A percentile compares a stretch with the other conserved stretches of the same genome.
Conservation (phyloP, 2,888 invertebrate genomes). For the Drosophila paranaensis region DNA sequence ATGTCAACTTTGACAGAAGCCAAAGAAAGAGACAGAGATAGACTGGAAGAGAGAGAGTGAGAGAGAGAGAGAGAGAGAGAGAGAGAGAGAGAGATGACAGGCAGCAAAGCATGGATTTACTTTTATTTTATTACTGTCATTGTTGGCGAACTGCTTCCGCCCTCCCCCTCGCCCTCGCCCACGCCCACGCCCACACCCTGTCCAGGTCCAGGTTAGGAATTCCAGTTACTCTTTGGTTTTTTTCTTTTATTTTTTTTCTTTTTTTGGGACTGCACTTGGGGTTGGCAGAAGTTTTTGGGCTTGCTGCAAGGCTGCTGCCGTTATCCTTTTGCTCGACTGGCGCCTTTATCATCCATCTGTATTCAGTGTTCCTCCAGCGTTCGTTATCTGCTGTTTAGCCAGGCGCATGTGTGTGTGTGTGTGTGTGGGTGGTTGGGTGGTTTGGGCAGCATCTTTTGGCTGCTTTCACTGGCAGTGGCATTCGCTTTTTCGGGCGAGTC, state of each 20-base stretch:
- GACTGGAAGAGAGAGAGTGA: constrained; percentile 40
- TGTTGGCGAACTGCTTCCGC: constrained; percentile 57
- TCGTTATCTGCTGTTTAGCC: constrained; percentile 80
- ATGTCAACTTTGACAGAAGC: constrained; percentile 77
- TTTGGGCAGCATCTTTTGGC: constrained; percentile 31
- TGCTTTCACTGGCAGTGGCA: constrained; percentile 6
- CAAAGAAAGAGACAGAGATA: constrained; percentile 15
- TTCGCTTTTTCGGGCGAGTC: constrained; percentile 67
- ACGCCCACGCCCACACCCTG: background rate
- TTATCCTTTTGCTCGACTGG: constrained; percentile 68
- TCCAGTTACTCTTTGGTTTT: background rate
- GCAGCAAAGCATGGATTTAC: constrained; percentile 72
- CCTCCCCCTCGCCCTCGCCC: background rate
- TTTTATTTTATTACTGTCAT: constrained; percentile 81
- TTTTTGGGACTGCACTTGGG: constrained; percentile 11
- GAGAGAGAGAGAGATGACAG: constrained; percentile 13
- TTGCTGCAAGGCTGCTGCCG: constrained; percentile 46
- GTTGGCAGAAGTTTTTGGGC: constrained; percentile 15
- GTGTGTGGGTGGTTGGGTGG: background rate
- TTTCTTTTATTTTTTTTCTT: background rate
- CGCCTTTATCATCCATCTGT: constrained; percentile 73
- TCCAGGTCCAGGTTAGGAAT: background rate
- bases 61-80: constrained; percentile 1
- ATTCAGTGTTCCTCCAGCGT: constrained; percentile 37
- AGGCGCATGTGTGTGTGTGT: constrained; percentile 51